Conservation (phyloP, 2,113 vertebrate genomes). For the Ploceus nigricollis region DNA sequence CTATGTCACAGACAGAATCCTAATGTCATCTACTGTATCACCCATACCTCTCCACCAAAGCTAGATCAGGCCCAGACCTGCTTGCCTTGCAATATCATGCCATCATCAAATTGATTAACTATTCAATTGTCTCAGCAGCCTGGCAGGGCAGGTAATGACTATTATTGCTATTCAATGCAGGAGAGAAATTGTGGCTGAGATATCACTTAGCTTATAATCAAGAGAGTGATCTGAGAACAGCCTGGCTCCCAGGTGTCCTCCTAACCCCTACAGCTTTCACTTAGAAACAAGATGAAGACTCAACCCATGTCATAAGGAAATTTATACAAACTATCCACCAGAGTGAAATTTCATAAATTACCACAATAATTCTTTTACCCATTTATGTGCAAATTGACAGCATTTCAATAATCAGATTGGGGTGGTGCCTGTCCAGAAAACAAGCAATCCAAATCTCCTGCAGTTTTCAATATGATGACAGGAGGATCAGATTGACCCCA, state of each 20-base stretch:
- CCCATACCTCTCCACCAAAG: not conserved
- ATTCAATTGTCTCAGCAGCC: conserved; percentile 13
- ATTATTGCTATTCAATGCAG: not conserved
- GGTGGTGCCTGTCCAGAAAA: not conserved
- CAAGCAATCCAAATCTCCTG: not conserved
- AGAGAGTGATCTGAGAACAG: not conserved
- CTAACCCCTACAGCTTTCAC: not conserved
- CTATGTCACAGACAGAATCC: not conserved
- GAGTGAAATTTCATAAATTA: not conserved
- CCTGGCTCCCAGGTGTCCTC: not conserved
- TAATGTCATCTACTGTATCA: not conserved
- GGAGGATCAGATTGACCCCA: not conserved
- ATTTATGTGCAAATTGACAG: not conserved
- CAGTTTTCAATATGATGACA: not conserved
- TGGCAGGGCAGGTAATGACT: not conserved
- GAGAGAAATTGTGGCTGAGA: not conserved
- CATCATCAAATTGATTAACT: conserved; percentile 3
- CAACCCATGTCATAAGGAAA: not conserved
- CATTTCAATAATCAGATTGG: not conserved
- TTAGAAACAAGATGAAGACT: not conserved
- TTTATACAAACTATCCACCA: not conserved
- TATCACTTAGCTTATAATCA: not conserved
- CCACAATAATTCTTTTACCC: not conserved
- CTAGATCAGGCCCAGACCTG: not conserved
- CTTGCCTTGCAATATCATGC: not conserved